These are phyloP conservation scores for Drosophila murphyi DNA, from an alignment of 1,140 invertebrate species.

Conservation along the genomic window DNA sequence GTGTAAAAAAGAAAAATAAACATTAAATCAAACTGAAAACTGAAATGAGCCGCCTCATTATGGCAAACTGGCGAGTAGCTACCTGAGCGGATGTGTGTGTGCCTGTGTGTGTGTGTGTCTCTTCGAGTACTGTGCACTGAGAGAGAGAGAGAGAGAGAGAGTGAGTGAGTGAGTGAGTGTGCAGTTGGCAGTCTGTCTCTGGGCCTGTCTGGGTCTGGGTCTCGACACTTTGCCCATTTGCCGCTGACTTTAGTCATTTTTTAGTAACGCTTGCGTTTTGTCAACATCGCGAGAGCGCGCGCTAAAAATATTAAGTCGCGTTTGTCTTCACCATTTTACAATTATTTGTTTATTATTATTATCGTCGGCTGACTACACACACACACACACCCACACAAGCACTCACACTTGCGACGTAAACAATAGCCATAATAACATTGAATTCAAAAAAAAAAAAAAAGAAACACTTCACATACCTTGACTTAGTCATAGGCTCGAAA, in stretches of 20 bases:
- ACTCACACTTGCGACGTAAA: conserved; percentile 15
- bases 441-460: conserved; percentile 29
- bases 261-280: conserved; percentile 81
- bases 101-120: conserved; percentile 24
- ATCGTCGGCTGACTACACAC: conserved; percentile 36
- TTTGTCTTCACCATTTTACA: conserved; percentile 31
- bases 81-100: conserved; percentile 26
- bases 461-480: conserved; percentile 57
- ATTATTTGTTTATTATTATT: conserved; percentile 49
- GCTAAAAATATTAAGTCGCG: conserved; percentile 22
- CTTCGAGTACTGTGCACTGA: conserved; percentile 16
- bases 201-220: conserved; percentile 43
- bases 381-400: neutral
- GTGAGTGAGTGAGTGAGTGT: conserved; percentile 30
- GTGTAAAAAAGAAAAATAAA: conserved; percentile 24
- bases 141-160: conserved; percentile 27
- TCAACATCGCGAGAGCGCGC: conserved; percentile 76
- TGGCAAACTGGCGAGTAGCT: conserved; percentile 27
- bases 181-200: conserved; percentile 56
- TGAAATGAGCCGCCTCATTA: conserved; percentile 40
- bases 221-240: conserved; percentile 66
- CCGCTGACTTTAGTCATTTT: conserved; percentile 76
- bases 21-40: conserved; percentile 31
- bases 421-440: conserved; percentile 41
- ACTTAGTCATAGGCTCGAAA: conserved; percentile 44